Evolutionary conservation across 1,140 invertebrate species (phyloP).

Genomic region (Euwallacea fornicatus): DNA sequence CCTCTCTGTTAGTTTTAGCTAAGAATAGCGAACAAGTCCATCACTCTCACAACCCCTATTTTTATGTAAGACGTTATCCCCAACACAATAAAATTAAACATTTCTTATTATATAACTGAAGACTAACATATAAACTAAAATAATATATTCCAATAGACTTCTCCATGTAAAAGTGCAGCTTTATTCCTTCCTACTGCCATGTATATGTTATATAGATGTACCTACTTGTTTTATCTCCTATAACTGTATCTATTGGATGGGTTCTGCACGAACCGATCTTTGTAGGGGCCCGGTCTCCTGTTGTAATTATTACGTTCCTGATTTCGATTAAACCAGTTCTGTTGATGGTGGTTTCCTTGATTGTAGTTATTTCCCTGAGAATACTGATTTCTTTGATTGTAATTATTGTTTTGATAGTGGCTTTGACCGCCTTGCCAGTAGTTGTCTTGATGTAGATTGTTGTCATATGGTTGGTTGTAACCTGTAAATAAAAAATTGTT

Average conservation of each 20-base stretch:
- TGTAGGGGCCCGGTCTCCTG: conserved; percentile 46
- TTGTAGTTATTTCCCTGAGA: conserved; percentile 11
- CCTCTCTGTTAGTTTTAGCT: no score
- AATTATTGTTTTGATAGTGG: conserved; percentile 3
- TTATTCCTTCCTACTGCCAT: no score
- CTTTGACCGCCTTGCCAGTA: conserved; percentile 7
- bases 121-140: no score
- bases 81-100: no score
- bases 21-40: no score
- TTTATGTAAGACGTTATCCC: no score
- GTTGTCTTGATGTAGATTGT: conserved; percentile 1
- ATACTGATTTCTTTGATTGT: conserved; percentile 21
- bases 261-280: conserved; percentile 42
- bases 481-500: conserved; percentile 12
- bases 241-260: conserved; percentile 42
- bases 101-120: no score
- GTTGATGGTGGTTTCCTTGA: conserved; percentile 31
- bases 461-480: conserved; percentile 7
- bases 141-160: no score
- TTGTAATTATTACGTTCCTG: conserved; percentile 20
- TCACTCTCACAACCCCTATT: no score
- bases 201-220: background rate
- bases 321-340: conserved; percentile 19
- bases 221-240: conserved; percentile 36
- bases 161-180: no score